Evolutionary conservation across 2,797 vertebrate genomes (phyloP).

Genomic region (Parauchenoglanis punctatus): DNA sequence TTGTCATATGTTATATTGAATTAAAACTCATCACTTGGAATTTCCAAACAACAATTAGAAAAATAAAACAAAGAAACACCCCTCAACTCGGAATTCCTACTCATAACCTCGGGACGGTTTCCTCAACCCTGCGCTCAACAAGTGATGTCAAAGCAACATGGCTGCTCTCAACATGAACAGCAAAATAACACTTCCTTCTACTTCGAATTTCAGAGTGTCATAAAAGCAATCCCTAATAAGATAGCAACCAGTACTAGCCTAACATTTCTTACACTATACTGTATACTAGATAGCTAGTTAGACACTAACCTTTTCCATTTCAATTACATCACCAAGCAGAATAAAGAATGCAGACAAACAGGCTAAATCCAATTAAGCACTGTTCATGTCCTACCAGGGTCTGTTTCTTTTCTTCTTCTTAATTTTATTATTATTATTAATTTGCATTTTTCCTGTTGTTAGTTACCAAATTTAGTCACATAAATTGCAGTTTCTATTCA

Average conservation of each 20-base stretch:
- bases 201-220: background rate
- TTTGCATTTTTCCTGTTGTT: background rate
- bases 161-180: background rate
- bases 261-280: background rate
- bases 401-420: background rate
- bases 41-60: background rate
- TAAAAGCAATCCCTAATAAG: background rate
- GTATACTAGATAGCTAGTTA: background rate
- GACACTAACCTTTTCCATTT: background rate
- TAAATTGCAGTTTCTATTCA: background rate
- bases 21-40: too few species aligned
- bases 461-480: background rate
- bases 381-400: background rate
- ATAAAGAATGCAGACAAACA: background rate
- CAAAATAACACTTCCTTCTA: background rate
- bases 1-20: background rate
- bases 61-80: background rate
- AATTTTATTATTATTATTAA: background rate
- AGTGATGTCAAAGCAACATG: background rate
- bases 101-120: background rate
- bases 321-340: background rate
- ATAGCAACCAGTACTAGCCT: background rate
- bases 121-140: background rate
- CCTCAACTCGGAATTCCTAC: background rate
- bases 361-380: background rate